Conservation (phyloP, 2,113 vertebrate species). For the Xiphorhynchus elegans region DNA sequence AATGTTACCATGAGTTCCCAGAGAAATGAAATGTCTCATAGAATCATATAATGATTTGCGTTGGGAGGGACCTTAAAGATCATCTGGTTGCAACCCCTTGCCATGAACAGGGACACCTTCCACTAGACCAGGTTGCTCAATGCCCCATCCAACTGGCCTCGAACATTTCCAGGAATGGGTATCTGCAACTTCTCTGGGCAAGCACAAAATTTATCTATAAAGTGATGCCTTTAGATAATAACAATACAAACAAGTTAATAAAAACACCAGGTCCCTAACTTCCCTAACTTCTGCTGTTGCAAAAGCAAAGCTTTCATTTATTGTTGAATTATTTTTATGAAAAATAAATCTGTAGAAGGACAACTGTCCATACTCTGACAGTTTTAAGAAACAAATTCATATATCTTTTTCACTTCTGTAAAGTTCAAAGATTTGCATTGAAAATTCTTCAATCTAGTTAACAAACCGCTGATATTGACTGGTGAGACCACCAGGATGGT, state of each 20-base stretch:
- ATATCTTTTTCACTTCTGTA: conserved; percentile 16
- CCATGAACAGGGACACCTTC: not conserved
- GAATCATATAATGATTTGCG: not conserved
- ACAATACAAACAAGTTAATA: not conserved
- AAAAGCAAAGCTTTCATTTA: not conserved
- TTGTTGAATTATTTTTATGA: not conserved
- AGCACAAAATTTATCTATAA: not conserved
- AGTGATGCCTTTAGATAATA: not conserved
- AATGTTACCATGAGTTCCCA: not conserved
- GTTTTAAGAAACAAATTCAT: not conserved
- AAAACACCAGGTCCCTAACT: not conserved
- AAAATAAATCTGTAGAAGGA: not conserved
- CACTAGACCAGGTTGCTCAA: not conserved
- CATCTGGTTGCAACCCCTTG: not conserved
- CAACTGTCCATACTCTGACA: not conserved
- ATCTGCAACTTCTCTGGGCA: not conserved
- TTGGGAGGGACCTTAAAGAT: not conserved
- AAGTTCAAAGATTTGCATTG: conserved; percentile 9
- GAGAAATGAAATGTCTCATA: not conserved
- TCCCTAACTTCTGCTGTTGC: not conserved
- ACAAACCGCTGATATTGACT: conserved; percentile 3
- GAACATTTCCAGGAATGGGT: not conserved
- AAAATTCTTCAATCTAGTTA: not conserved
- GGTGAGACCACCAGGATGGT: not conserved
- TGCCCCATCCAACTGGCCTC: not conserved